phyloP scores from a whole-genome alignment of 1,140 invertebrate species.

The Pseudomyrmex concolor region DNA sequence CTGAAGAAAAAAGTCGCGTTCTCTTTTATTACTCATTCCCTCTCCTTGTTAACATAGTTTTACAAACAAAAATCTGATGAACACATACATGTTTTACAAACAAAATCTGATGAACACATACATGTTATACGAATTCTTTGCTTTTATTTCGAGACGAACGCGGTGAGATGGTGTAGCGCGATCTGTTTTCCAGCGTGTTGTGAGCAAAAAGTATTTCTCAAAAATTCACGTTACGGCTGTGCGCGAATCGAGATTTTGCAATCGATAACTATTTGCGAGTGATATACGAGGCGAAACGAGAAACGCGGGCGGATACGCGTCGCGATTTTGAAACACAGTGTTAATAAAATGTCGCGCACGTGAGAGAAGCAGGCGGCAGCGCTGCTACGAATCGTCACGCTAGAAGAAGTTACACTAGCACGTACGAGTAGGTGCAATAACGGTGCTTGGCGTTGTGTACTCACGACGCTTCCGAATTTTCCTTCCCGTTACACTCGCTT shows the following conservation, averaged over 20 bases:
- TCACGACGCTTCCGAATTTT: slow-evolving; percentile 11
- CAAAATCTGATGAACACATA: not conserved
- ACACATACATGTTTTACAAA: not conserved
- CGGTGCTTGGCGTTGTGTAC: not conserved
- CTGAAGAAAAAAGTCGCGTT: not conserved
- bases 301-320: not conserved
- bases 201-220: slow-evolving; percentile 18
- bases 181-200: slow-evolving; percentile 9
- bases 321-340: not conserved
- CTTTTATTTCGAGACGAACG: not conserved
- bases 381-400: not conserved
- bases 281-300: slow-evolving; percentile 37
- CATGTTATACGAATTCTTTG: slow-evolving; percentile 16
- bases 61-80: slow-evolving; percentile 48
- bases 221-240: not conserved
- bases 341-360: slow-evolving; percentile 30
- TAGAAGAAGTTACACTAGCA: slow-evolving; percentile 21
- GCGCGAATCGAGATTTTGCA: slow-evolving; percentile 7
- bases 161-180: not conserved
- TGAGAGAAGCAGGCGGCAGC: not conserved
- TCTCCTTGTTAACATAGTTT: not conserved
- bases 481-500: slow-evolving; percentile 6
- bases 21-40: slow-evolving; percentile 26
- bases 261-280: slow-evolving; percentile 60
- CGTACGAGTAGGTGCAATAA: slow-evolving; percentile 9